These are phyloP conservation scores for Cordylochernes scorpioides DNA, from an alignment of 2,888 invertebrate species.

Conservation along the genomic window DNA sequence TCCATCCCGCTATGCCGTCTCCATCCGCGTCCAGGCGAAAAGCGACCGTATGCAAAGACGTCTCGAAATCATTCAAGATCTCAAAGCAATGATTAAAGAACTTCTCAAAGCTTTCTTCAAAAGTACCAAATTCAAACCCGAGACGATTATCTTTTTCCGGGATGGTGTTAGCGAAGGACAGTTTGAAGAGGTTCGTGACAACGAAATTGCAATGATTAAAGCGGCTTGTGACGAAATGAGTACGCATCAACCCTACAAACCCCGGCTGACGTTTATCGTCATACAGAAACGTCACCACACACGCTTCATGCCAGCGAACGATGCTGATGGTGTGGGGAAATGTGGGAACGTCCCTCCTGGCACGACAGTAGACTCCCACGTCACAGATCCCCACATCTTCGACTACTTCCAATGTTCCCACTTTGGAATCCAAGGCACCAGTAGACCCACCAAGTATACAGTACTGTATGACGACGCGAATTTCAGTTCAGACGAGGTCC, in stretches of 20 bases:
- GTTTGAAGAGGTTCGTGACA: not conserved
- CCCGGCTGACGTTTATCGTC: constrained; percentile 60
- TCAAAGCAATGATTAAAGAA: constrained; percentile 31
- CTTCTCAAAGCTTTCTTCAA: constrained; percentile 18
- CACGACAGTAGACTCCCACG: constrained; percentile 54
- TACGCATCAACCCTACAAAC: constrained; percentile 29
- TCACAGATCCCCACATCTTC: constrained; percentile 54
- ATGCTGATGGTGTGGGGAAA: constrained; percentile 8
- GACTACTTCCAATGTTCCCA: constrained; percentile 60
- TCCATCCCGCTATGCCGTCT: constrained; percentile 26
- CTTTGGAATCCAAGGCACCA: constrained; percentile 24
- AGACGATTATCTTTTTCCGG: constrained; percentile 38
- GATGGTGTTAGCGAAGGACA: constrained; percentile 50
- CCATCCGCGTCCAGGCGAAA: constrained; percentile 40
- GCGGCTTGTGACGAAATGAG: constrained; percentile 35
- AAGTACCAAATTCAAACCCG: constrained; percentile 26
- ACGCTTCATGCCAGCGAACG: constrained; percentile 24
- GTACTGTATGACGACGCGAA: constrained; percentile 10
- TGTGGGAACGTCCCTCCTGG: constrained; percentile 49
- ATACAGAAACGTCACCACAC: constrained; percentile 93
- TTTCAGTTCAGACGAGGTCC: constrained; percentile 8
- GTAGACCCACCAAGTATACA: constrained; percentile 11
- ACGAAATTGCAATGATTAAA: constrained; percentile 1
- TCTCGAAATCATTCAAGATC: constrained; percentile 49
- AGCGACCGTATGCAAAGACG: constrained; percentile 21